phyloP scores from a whole-genome alignment of 2,888 invertebrate genomes.

The Eudemis profundana region DNA sequence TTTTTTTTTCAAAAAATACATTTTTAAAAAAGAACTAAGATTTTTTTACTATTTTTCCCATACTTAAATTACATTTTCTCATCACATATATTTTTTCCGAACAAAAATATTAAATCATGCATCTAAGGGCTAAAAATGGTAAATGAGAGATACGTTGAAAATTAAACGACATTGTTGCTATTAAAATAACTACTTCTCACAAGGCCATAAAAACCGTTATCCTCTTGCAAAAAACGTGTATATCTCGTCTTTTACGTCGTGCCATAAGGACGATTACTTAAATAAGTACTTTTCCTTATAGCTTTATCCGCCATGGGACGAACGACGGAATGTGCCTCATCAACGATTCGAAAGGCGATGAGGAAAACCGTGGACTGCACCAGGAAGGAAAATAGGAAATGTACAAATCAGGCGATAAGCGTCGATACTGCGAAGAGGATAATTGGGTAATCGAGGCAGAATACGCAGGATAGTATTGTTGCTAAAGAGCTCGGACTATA shows the following conservation, averaged over 20 bases:
- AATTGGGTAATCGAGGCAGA: no score
- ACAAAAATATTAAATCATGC: slow-evolving; percentile 2
- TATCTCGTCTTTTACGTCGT: no score
- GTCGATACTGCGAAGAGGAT: not conserved
- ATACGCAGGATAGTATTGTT: no score
- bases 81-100: not conserved
- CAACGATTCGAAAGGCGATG: not conserved
- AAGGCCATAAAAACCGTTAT: no score
- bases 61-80: not conserved
- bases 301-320: not conserved
- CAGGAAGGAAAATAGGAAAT: slow-evolving; percentile 13
- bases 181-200: no score
- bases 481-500: no score
- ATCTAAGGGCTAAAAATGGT: not conserved
- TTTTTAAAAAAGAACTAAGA: not conserved
- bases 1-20: not conserved
- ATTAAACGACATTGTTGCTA: no score
- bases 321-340: not conserved
- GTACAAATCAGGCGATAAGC: not conserved
- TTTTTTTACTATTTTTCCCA: no score
- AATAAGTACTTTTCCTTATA: not conserved
- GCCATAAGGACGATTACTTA: no score
- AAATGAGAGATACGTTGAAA: no score
- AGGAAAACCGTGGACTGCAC: slow-evolving; percentile 19
- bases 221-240: no score